A percentile compares a stretch with the other conserved stretches of the same genome.
phyloP scores from a whole-genome alignment of 2,888 invertebrate species.

The Drosophila greeni region DNA sequence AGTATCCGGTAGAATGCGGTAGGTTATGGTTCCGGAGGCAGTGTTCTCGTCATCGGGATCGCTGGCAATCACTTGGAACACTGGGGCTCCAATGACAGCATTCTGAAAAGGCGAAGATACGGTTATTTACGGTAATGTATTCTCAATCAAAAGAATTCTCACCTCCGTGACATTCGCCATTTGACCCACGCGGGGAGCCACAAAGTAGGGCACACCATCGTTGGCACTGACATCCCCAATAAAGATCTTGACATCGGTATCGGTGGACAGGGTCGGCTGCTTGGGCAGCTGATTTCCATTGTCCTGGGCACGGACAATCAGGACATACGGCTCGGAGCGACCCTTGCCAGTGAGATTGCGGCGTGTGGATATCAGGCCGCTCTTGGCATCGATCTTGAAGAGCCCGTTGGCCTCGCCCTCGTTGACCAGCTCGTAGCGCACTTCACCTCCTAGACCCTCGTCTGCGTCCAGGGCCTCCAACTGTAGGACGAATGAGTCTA shows the following conservation, averaged over 20 bases:
- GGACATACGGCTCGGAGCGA: constrained; percentile 85
- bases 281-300: constrained; percentile 81
- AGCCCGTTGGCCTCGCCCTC: constrained; percentile 86
- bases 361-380: constrained; percentile 84
- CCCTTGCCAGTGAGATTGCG: constrained; percentile 86
- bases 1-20: constrained; percentile 85
- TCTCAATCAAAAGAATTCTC: constrained; percentile 8
- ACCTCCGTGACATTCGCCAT: constrained; percentile 86
- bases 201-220: constrained; percentile 88
- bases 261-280: constrained; percentile 81
- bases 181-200: constrained; percentile 85
- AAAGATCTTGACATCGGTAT: constrained; percentile 83
- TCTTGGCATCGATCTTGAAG: constrained; percentile 83
- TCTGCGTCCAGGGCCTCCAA: constrained; percentile 88
- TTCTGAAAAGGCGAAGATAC: constrained; percentile 80
- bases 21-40: constrained; percentile 86
- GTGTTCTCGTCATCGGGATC: constrained; percentile 88
- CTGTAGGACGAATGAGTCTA: constrained; percentile 84
- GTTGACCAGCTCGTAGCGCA: constrained; percentile 86
- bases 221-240: constrained; percentile 90
- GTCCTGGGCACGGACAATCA: constrained; percentile 85
- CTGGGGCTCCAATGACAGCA: constrained; percentile 85
- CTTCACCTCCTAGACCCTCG: constrained; percentile 85
- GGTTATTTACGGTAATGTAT: neutral
- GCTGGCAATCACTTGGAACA: constrained; percentile 87